Evolutionary conservation across 2,888 invertebrate genomes (phyloP), one percentile per base, ranked within the genome.

Genomic region (Trimorus sp.): DNA sequence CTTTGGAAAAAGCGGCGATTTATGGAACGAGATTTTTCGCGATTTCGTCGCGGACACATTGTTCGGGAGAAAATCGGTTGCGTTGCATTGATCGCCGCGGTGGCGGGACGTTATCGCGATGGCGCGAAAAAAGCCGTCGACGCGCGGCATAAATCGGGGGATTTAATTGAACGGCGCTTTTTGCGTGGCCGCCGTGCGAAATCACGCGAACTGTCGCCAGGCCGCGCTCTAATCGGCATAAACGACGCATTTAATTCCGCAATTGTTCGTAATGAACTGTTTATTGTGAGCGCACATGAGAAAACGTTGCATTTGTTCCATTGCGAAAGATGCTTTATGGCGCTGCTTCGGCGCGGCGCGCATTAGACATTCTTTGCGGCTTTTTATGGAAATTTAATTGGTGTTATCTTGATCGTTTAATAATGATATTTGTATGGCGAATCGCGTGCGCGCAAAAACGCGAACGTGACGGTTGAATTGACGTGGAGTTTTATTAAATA

Each of bases 331-430:
- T 66, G 66, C 53, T 71, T 71, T 66, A 54, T 37, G 48, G 70
- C 59, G 51, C 45, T 53, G 38, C 53, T 62, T 62, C 12, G n/a
- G 42, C 37, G 16, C 53, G 56, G 53, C 53, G 58, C 26, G 65
- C 63, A 59, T 77, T 63, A 59, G 49, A 70, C 54, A 53, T 78
- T 71, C 65, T 66, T 70, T 62, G n/a, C 38, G 14, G 51, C 49
- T 60, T 71, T 58, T 69, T 63, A 75, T 63, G 62, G 49, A 69
- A 63, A 63, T 77, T 71, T 71, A 71, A 78, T 78, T 71, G 65
- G 37, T 66, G 40, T 65, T 78, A 71, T 73, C 71, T 66, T 65
- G 78, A 71, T 71, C 48, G n/a, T 71, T 78, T 60, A 66, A 71
- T 66, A 66, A 66, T 66, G 59, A 71, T 70, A 78, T 71, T 78